phyloP scores from a whole-genome alignment of 2,797 vertebrate genomes.

The Sebastes nivosus region DNA sequence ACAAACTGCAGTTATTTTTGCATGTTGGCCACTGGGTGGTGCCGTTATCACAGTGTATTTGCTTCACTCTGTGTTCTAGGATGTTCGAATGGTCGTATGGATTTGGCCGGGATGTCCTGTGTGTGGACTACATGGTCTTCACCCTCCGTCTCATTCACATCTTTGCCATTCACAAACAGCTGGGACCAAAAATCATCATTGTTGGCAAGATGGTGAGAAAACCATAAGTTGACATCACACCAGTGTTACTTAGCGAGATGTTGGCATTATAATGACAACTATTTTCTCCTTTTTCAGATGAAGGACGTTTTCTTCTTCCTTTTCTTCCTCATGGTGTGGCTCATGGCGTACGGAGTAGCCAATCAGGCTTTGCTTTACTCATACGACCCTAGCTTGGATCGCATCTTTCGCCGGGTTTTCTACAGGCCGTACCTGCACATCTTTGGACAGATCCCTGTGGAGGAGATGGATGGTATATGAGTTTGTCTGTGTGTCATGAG shows the following conservation, averaged over 20 bases:
- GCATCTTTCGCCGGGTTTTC: constrained; percentile 88
- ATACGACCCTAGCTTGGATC: constrained; percentile 77
- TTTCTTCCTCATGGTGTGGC: constrained; percentile 91
- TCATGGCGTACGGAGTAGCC: constrained; percentile 91
- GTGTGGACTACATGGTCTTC: constrained; percentile 92
- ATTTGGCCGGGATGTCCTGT: constrained; percentile 84
- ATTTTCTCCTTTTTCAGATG: constrained; percentile 77
- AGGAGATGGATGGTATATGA: constrained; percentile 87
- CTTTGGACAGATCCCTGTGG: constrained; percentile 91
- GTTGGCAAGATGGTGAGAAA: constrained; percentile 91
- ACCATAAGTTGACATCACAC: background rate
- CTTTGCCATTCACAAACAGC: constrained; percentile 90
- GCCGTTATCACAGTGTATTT: background rate
- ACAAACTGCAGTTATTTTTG: background rate
- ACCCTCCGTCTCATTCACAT: constrained; percentile 91
- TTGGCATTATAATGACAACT: background rate
- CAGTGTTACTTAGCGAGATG: too few species aligned
- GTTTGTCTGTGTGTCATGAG: background rate
- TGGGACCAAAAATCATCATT: constrained; percentile 94
- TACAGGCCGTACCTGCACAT: constrained; percentile 93
- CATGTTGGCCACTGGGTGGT: constrained; percentile 14
- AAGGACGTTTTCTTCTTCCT: constrained; percentile 95
- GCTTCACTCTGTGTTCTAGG: constrained; percentile 67
- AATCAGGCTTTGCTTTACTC: constrained; percentile 89
- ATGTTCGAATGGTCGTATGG: constrained; percentile 78